phyloP scores from a whole-genome alignment of 2,797 vertebrate genomes.

The Mormyrops attenuatus region DNA sequence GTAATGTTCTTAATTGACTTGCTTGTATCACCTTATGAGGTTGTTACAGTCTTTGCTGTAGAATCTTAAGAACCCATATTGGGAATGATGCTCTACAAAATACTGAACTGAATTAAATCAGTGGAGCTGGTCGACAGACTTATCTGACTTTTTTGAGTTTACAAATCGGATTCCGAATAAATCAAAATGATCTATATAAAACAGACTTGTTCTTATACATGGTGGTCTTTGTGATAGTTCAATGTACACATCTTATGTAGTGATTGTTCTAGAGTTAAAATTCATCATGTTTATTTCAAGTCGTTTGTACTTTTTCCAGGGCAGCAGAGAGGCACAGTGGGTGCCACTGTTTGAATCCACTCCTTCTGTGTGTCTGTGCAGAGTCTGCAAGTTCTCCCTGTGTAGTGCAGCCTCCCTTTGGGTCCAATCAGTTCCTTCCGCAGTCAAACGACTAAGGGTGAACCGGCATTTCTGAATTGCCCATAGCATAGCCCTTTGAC shows the following conservation, averaged over 20 bases:
- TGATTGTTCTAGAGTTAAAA: neutral
- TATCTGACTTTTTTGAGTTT: neutral
- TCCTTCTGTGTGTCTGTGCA: neutral
- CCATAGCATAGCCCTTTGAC: neutral
- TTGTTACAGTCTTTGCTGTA: neutral
- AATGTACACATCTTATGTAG: neutral
- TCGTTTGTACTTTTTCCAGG: neutral
- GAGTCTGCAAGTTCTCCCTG: neutral
- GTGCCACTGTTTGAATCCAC: neutral
- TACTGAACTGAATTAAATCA: neutral
- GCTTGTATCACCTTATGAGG: neutral
- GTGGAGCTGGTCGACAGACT: neutral
- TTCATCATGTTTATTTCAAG: neutral
- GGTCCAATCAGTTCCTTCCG: neutral
- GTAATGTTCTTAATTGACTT: neutral
- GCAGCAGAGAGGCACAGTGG: neutral
- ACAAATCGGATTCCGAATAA: neutral
- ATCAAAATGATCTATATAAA: conserved; percentile 1
- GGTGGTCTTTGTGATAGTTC: neutral
- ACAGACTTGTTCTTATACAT: neutral
- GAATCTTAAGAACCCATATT: neutral
- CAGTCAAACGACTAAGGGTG: neutral
- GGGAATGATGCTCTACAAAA: neutral
- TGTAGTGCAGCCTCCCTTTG: neutral
- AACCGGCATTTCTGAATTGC: neutral